Base-by-base conservation (phyloP, 2,888 invertebrate species). In the Criorhina ranunculi region DNA sequence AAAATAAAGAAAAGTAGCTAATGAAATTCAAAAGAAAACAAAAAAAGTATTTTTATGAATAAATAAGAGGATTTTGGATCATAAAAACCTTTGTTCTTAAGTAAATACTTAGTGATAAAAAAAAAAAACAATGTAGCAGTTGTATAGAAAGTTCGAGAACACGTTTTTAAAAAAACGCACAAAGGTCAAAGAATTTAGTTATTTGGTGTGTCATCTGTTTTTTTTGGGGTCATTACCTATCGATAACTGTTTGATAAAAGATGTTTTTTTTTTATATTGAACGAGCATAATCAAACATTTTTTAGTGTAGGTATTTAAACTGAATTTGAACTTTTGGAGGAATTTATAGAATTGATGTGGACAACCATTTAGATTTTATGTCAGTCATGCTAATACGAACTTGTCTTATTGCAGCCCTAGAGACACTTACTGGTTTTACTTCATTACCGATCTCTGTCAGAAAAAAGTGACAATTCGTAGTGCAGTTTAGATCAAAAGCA, bases 141-240 rank as follows among this genome's bases (percentile, higher is more conserved):
- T 57, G 57, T 55, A 29, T 46, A 62, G 62, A 44, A 62, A 62
- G 62, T 62, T 33, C 33, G 46, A 7, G n/a, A 40, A 42, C 42
- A 29, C 31, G 60, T 62, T 46, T 46, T 17, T 5, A 24, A 24
- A 24, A 15, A 40, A 12, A 7, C 15, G 42, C 15, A 44, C 60
- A 42, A 44, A 60, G 60, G 42, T 60, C 29, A 57, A 40, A 24
- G n/a, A 12, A 12, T 57, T 57, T 19, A n/a, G n/a, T 57, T 57
- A 6, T 33, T 17, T 55, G 24, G 24, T 24, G 24, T 24, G 24
- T 24, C 24, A 24, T 4, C 24, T 24, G n/a, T 59, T 4, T 37
- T 29, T 19, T 60, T 24, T 60, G 42, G 12, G 60, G 60, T 60
- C 60, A 60, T 12, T 42, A 60, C 8, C 60, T 60, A 60, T 60